phyloP scores from a whole-genome alignment of 2,113 vertebrate genomes.

The Antechinus stuartii region DNA sequence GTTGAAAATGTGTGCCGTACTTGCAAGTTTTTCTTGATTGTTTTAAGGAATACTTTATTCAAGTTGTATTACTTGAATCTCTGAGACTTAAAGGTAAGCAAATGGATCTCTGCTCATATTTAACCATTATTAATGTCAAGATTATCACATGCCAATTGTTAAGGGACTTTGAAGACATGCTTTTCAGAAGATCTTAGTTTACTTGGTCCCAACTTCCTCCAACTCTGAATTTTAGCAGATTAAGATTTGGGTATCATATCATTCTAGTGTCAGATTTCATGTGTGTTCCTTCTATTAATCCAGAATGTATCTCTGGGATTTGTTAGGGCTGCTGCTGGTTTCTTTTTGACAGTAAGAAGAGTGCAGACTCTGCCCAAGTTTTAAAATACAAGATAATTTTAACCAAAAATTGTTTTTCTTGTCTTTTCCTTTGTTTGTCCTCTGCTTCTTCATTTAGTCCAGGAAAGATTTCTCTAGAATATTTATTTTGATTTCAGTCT shows the following conservation, averaged over 20 bases:
- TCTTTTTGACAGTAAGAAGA: neutral
- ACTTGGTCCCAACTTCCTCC: neutral
- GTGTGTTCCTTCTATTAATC: neutral
- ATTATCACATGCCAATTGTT: neutral
- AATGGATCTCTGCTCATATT: neutral
- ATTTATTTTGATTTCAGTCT: conserved; percentile 36
- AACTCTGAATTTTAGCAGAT: neutral
- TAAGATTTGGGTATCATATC: too few relatives aligned
- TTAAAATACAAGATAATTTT: conserved; percentile 43
- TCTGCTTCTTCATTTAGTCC: conserved; percentile 7
- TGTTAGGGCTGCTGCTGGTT: neutral
- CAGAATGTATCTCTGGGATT: neutral
- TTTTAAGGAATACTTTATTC: neutral
- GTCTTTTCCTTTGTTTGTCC: conserved; percentile 22
- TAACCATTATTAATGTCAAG: neutral
- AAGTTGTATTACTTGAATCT: neutral
- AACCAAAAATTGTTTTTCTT: conserved; percentile 28
- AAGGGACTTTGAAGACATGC: neutral
- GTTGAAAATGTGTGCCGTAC: neutral
- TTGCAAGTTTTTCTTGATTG: neutral
- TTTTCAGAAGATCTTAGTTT: neutral
- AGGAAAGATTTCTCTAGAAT: conserved; percentile 8
- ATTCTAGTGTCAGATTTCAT: too few relatives aligned
- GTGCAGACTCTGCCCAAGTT: conserved; percentile 8
- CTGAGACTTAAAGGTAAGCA: neutral